These are phyloP conservation scores for Phrynosoma blainvillii DNA, from an alignment of 2,113 vertebrate species.

Conservation along the genomic window DNA sequence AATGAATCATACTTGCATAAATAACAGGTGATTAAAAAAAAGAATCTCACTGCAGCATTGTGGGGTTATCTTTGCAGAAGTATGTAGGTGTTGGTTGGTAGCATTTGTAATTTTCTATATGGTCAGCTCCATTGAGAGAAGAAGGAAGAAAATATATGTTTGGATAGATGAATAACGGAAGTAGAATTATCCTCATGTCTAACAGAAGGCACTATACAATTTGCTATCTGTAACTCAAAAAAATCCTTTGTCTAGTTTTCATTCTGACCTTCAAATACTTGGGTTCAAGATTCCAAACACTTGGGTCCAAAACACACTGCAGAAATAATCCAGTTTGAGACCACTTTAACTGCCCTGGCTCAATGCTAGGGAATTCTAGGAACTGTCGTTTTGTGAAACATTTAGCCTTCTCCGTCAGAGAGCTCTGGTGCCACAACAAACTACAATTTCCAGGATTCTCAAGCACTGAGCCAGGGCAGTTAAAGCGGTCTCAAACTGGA, in stretches of 20 bases:
- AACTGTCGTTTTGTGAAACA: too few relatives aligned
- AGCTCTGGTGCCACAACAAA: too few relatives aligned
- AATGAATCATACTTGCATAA: slow-evolving; percentile 81
- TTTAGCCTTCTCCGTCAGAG: too few relatives aligned
- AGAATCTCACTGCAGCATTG: slow-evolving; percentile 44
- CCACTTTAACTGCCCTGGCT: too few relatives aligned
- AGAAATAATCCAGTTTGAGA: too few relatives aligned
- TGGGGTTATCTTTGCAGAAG: slow-evolving; percentile 75
- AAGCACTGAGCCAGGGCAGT: too few relatives aligned
- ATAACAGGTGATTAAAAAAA: slow-evolving; percentile 75
- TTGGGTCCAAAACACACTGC: too few relatives aligned
- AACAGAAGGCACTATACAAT: not conserved
- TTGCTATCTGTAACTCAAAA: not conserved
- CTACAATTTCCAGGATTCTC: too few relatives aligned
- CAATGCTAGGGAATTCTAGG: too few relatives aligned
- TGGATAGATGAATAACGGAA: slow-evolving; percentile 40
- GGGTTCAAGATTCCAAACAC: not conserved
- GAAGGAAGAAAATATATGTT: slow-evolving; percentile 13
- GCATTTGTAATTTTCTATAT: slow-evolving; percentile 46
- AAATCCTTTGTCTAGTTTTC: not conserved
- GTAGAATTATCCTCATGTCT: slow-evolving; percentile 24
- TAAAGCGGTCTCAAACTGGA: too few relatives aligned
- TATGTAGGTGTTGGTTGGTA: slow-evolving; percentile 71
- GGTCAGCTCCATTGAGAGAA: slow-evolving; percentile 61
- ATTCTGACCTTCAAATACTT: slow-evolving; percentile 1